Conservation (phyloP, 2,113 vertebrate genomes). For the Phrynosoma blainvillii region DNA sequence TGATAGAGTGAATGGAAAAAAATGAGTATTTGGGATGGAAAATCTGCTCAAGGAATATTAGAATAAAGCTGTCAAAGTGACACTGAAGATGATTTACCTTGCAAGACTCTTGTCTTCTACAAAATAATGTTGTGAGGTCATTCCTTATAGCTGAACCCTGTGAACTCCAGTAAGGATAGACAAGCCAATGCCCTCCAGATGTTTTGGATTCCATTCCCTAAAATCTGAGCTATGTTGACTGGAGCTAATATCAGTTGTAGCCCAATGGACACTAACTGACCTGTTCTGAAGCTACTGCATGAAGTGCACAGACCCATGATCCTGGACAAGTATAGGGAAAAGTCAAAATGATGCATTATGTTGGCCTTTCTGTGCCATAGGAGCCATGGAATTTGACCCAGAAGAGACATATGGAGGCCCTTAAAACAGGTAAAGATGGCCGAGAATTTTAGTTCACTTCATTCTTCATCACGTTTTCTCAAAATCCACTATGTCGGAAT, state of each 20-base stretch:
- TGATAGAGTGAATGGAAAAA: conserved; percentile 33
- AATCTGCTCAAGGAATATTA: conserved; percentile 16
- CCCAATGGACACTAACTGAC: background rate
- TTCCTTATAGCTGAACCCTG: conserved; percentile 26
- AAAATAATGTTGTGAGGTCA: conserved; percentile 28
- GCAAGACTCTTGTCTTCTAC: conserved; percentile 15
- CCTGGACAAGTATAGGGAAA: background rate
- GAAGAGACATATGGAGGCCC: background rate
- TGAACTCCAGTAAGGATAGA: background rate
- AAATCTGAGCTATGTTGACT: background rate
- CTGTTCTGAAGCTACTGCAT: background rate
- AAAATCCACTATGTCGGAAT: too few species aligned
- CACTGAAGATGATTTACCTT: conserved; percentile 31
- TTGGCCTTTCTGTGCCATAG: background rate
- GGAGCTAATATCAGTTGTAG: background rate
- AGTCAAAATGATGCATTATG: background rate
- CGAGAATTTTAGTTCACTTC: too few species aligned
- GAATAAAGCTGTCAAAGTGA: conserved; percentile 41
- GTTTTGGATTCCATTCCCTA: background rate
- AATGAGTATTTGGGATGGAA: background rate
- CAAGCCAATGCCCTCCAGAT: background rate
- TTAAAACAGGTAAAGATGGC: background rate
- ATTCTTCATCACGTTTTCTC: too few species aligned
- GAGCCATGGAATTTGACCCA: background rate
- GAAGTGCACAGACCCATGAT: too few species aligned